Base-by-base conservation (phyloP, 1,140 invertebrate genomes). In the Trichonephila clavata region DNA sequence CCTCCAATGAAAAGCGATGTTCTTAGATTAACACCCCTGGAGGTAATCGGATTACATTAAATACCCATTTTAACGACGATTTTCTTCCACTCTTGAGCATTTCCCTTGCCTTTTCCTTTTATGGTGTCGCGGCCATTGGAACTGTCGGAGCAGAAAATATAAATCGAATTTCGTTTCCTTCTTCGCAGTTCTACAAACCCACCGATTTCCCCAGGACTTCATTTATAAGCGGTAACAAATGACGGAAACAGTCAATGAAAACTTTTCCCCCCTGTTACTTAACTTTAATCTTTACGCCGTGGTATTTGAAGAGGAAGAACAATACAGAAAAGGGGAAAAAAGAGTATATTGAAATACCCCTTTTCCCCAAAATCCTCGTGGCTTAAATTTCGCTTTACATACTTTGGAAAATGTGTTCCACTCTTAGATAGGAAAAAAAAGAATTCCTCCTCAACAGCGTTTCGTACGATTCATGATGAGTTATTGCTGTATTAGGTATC, bases 401-500 rank as follows among this genome's bases (percentile, higher is more conserved):
- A 77, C 71, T 77, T 77, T 39, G 24, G 24, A 77, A 77, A 77
- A 32, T 32, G 71, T 77, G 71, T 18, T 21, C 61, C 21, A 63
- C 61, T 77, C 32, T 68, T 14, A 68, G 24, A 68, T 24, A 68
- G 5, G 21, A 2, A 21, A 63, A 21, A 63, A 63, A 63, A 63
- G 21, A 20, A 63, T 21, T 14, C 60, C 16, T 63, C 61, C 32
- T 27, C 16, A 77, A 18, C 27, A 77, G 1, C 71, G 32, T 77
- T 77, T 32, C 71, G 71, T 32, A 32, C 71, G 71, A 77, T 18
- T 32, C 71, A 77, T 39, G 71, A 39, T 77, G 71, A 77, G 71
- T 77, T 77, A 77, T 77, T 77, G 71, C 71, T 77, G 71, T 77
- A 77, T 77, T 77, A 77, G 71, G 71, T 77, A 77, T 77, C 71